Base-by-base conservation (phyloP, 2,888 invertebrate species). In the Sarcophaga subvicina region DNA sequence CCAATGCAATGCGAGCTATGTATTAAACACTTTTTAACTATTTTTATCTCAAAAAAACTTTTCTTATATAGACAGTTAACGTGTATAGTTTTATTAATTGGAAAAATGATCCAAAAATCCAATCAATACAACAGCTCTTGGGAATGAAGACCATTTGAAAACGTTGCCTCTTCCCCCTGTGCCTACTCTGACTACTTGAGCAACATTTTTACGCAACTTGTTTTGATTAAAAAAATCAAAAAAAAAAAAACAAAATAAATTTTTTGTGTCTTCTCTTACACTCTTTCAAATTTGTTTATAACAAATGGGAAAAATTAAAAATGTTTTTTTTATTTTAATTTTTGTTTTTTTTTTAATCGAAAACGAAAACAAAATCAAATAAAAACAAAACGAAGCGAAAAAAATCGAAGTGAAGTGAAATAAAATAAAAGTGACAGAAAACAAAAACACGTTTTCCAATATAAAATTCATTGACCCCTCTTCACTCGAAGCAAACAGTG, bases 381-480 rank as follows among this genome's bases (percentile, higher is more conserved):
- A 37, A 37, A 37, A 37, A 37, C 2, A 37, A 37, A 37, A 37
- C 37, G 10, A 10, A 37, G 37, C 37, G 37, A 37, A 37, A 37
- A 37, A 37, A 37, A 12, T 54, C 54, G 17, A 14, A 54, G 54
- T 54, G 17, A 70, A 78, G 14, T 27, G 71, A 70, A 63, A 73
- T 60, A 63, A 37, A 78, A 64, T 59, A 69, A 76, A 79, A 72
- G 37, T 78, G 66, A 87, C 73, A 84, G 66, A 67, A 82, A 86
- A 84, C 84, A 67, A 82, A 86, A 87, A 87, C 87, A 87, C 75
- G 87, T 87, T 87, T 85, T 80, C 12, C 77, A 79, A 79, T 54
- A 70, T 76, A 86, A 76, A 84, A 87, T 82, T 84, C 87, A 87
- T 79, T 87, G 87, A 87, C 84, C 87, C 84, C 84, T 87, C 76